Evolutionary conservation across 2,113 vertebrate genomes (phyloP), one percentile per base, ranked within the genome.

Genomic region (Tyrannus savana): DNA sequence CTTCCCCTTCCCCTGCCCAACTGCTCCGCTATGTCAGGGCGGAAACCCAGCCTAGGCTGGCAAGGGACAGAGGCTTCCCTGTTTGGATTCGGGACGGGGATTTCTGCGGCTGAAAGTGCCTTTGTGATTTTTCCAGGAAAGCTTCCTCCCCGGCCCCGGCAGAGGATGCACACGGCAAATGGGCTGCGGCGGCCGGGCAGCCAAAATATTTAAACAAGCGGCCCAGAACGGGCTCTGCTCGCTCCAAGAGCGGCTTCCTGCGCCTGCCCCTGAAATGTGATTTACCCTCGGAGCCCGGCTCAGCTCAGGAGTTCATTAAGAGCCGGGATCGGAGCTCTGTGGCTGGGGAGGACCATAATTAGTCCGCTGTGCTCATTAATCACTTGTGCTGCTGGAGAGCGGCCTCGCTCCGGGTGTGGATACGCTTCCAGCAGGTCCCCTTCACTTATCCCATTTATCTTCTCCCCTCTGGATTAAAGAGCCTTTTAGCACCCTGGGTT

Each of bases 101-200:
- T 97, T 96, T 94, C 96, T 97, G 95, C 3, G 90, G 93, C 96
- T 97, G 92, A 97, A 96, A 95, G 96, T 96, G 68, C 80, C 94
- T 81, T 92, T 93, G 94, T 96, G 81, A 92, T 95, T 96, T 92
- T 96, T 96, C 93, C 92, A 96, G 92, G 96, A 97, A 94, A 73
- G 83, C 88, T 97, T 96, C 96, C 96, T 89, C 79, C 82, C 89
- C 81, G 96, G 9, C 78, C 84, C 69, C 35, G 35, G 74, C 64
- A 12, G 46, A 86, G 96, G 95, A 93, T 95, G 93, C 92, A 75
- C 69, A 2, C 37, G 8, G 88, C 87, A 44, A 90, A 62, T 12
- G 28, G 89, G 44, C 89, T 91, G 84, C 25, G 46, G 84, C 25
- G 4, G 50, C 17, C 50, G 44, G 64, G 78, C 31, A 55, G 71